Base-by-base conservation (phyloP, 2,888 invertebrate genomes). In the Rotaria socialis region DNA sequence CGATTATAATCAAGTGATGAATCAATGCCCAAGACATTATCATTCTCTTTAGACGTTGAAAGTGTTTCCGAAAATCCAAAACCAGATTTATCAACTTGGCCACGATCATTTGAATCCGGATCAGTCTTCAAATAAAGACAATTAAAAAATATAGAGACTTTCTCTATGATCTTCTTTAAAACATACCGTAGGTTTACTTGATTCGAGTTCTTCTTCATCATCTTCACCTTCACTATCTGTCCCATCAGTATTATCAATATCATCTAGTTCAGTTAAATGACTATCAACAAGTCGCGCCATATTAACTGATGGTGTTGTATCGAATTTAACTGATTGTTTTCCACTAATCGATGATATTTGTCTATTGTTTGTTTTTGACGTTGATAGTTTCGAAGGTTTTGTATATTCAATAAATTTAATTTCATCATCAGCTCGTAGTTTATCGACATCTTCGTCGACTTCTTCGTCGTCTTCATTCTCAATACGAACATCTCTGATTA, bases 331-430 rank as follows among this genome's bases (percentile, higher is more conserved):
- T 35, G 67, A 67, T 35, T 67, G 67, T 67, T 47, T 80, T 43
- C 75, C 75, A 80, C 75, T 80, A 24, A 43, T n/a, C 8, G 75
- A 80, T 47, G 75, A 80, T 4, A 27, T 47, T 80, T 80, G 75
- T 24, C 75, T 43, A 43, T 80, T 80, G 8, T 24, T 47, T 10
- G n/a, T 24, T 80, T 27, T 27, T 67, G 67, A 35, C 14, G 67
- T 67, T 16, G 16, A 2, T 27, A 16, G 27, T 27, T 27, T 67
- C 1, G 67, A 27, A 22, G 47, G 10, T 22, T 80, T 41, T 24
- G 43, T 80, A 80, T 22, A 47, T 80, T 80, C 75, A 47, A 80
- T 47, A 27, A 47, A 43, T 80, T 80, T 80, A 2, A 80, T 8
- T 80, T 80, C 47, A 19, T 80, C 75, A 47, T 43, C 27, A 35